Base-by-base conservation (phyloP, 30 jellyfish, hydroid and myxozoan genomes). In the Aurelia sp. region DNA sequence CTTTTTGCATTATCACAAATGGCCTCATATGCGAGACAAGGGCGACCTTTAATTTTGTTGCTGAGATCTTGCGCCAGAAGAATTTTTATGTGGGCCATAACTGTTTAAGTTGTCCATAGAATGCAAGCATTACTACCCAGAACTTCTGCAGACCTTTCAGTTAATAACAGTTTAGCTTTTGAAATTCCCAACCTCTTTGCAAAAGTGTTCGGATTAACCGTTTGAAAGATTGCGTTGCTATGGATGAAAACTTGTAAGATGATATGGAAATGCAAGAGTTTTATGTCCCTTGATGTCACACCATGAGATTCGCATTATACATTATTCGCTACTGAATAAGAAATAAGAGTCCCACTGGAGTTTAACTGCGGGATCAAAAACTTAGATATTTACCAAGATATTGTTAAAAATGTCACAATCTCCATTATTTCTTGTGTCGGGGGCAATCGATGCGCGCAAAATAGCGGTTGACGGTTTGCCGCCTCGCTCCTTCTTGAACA, bases 301-400 rank as follows among this genome's bases (percentile, higher is more conserved):
- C 92, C 92, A 74, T 82, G 40, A 86, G 92, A 82, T 63, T 71
- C 92, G 79, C 71, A 70, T 82, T 82, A 82, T 70, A 50, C 47
- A 41, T 82, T 82, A 71, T 52, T 61, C 82, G 86, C 82, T 82
- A 16, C 71, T 74, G 82, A 63, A 55, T 50, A 60, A 82, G 86
- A 71, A 66, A 55, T 55, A 74, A 69, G 92, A 59, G 47, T 77
- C 88, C 71, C 88, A 64, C 31, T 62, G 72, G 86, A 69, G 86
- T 59, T 70, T 85, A 41, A 71, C 92, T 82, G 92, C 20, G 92
- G 64, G 92, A 82, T 82, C 85, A 57, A 76, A 51, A 74, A 74
- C 86, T 65, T 74, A 18, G 69, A 59, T 59, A 59, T 59, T 59
- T 59, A 59, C 69, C 23, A 18, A 59, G 31, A 13, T 59, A 59